Base-by-base conservation (phyloP, 2,888 invertebrate genomes). In the Thecocarcelia acutangulata region DNA sequence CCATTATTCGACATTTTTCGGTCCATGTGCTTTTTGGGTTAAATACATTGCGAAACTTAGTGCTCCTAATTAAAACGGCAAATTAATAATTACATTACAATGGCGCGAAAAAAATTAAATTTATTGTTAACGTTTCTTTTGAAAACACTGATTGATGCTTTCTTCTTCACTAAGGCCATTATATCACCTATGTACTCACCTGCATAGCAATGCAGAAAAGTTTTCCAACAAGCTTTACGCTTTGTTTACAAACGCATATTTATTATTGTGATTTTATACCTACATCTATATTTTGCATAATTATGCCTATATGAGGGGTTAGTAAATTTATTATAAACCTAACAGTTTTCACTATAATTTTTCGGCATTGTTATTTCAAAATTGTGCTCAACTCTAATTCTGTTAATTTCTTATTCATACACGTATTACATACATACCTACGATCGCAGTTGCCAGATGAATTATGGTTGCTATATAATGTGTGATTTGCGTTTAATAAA, bases 1-100 rank as follows among this genome's bases (percentile, higher is more conserved):
- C 28, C 63, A 56, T 15, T 37, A 61, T 19, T n/a, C 46, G 61
- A 46, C 61, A 56, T 19, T 44, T 46, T 46, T 17, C 8, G 33
- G 56, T 28, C 46, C 56, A 77, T 77, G 70, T 70, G 77, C 24
- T 64, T 56, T 76, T 70, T 48, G 59, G 15, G 24, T 44, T 70
- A 28, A 44, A 33, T 54, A 33, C 33, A 33, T 56, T 56, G 33
- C 15, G 17, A 12, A 19, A 17, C 17, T 17, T 48, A 19, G 11
- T 19, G 12, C 19, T 11, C 5, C 1, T 50, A 21, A 9, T 9
- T 33, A 9, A 1, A 33, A 9, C 33, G 8, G 6, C 8, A 33
- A 8, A 8, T 33, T 2, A 13, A 50, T 21, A 4, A 8, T 46
- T 46, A 3, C 9, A 17, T 33, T 54, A 15, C 3, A 58, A 58